Evolutionary conservation across 1,140 invertebrate genomes (phyloP).

Genomic region (Asobara japonica): DNA sequence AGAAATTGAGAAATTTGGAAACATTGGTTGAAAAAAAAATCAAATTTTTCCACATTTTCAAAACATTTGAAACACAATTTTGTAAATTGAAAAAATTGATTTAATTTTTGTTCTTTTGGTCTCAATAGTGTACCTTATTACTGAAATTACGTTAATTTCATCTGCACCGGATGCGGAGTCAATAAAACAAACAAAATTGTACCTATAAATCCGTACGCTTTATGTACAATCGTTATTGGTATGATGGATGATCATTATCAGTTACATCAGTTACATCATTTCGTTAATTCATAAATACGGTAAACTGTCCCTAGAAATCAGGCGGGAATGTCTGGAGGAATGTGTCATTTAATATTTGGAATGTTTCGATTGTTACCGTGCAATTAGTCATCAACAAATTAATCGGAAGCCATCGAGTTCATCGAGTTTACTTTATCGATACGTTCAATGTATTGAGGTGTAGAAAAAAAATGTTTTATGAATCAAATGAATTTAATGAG

Average conservation of each 20-base stretch:
- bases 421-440: too few species aligned
- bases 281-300: neutral
- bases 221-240: conserved; percentile 24
- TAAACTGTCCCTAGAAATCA: neutral
- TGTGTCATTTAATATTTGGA: neutral
- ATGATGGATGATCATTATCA: conserved; percentile 25
- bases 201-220: conserved; percentile 21
- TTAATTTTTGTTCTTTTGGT: neutral
- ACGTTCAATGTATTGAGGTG: too few species aligned
- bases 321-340: neutral
- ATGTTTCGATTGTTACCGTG: neutral
- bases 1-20: too few species aligned
- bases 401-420: neutral
- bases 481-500: too few species aligned
- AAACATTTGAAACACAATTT: too few species aligned
- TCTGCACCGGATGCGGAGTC: neutral
- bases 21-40: too few species aligned
- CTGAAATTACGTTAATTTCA: neutral
- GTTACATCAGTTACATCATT: conserved; percentile 3
- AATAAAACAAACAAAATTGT: conserved; percentile 23
- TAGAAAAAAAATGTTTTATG: too few species aligned
- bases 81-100: too few species aligned
- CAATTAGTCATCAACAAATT: neutral
- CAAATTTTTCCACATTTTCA: too few species aligned
- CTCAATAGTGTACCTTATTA: neutral